Evolutionary conservation across 1,140 invertebrate genomes (phyloP), one percentile per base, ranked within the genome.

Genomic region (Procambarus clarkii): DNA sequence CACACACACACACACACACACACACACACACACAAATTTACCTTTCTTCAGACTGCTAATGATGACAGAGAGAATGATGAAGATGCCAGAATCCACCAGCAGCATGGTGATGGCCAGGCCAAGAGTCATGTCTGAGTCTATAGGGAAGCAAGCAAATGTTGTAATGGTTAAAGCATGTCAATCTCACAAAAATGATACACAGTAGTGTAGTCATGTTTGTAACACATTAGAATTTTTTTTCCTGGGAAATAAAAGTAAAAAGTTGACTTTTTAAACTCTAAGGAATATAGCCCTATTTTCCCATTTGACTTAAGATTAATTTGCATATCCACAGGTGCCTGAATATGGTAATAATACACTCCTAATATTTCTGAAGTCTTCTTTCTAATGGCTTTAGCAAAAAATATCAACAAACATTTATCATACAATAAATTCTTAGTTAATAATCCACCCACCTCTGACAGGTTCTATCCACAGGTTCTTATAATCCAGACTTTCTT

Each of bases 391-490:
- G 3, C 11, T 64, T 9, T 9, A 64, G 60, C 50, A 9, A 54
- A 54, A 54, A 54, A 54, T 54, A 54, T 54, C 8, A 64, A 64
- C 60, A 21, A 4, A 64, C 60, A 64, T 21, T 18, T 21, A 1
- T 5, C 13, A 21, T 64, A 64, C 60, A 64, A 13, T 21, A 0
- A 18, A 18, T 21, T 18, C 60, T 18, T 18, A 64, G 11, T 64
- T 64, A 34, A 74, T 9, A 86, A 24, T 48, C 1, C 71, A 77
- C 86, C 60, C 34, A 92, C 92, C 92, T 50, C 77, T 88, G 0
- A 86, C 50, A 7, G 92, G 92, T 11, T 85, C 78, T n/a, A 13
- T 84, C 85, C 86, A 92, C 24, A 92, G 8, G 45, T 92, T 92
- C 24, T 71, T 79, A 48, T 80, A 88, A n/a, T 34, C 48, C 5